These are phyloP conservation scores for Schizopygopsis pylzovi DNA, from an alignment of 2,797 vertebrate species.

Conservation along the genomic window DNA sequence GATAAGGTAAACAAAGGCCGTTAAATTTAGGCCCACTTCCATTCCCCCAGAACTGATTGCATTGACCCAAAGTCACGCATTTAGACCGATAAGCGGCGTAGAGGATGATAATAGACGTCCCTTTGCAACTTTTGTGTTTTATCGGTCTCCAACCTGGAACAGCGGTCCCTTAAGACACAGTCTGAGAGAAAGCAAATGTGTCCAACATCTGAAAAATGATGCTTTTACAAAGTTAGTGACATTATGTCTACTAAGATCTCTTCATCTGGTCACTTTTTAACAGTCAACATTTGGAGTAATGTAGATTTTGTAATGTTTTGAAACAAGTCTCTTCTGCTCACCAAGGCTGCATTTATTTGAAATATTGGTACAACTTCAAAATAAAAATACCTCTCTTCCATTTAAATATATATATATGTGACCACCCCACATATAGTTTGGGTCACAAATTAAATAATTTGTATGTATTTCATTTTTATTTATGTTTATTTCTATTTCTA, in stretches of 20 bases:
- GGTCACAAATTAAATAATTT: no score
- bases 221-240: not conserved
- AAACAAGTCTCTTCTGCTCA: not conserved
- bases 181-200: not conserved
- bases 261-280: not conserved
- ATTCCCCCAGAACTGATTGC: constrained; percentile 58
- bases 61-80: constrained; percentile 53
- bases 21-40: constrained; percentile 45
- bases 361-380: no score
- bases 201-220: not conserved
- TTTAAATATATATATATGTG: not conserved
- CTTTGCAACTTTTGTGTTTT: constrained; percentile 57
- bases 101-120: constrained; percentile 69
- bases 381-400: not conserved
- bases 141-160: constrained; percentile 51
- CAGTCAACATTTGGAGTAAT: not conserved
- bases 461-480: no score
- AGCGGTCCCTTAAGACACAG: constrained; percentile 45
- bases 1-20: constrained; percentile 59
- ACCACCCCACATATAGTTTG: no score
- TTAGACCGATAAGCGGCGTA: constrained; percentile 46
- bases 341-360: no score
- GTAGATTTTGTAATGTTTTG: not conserved
- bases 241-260: not conserved
- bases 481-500: no score